Conservation (phyloP, 2,888 invertebrate genomes). For the Macrosiphum euphorbiae region DNA sequence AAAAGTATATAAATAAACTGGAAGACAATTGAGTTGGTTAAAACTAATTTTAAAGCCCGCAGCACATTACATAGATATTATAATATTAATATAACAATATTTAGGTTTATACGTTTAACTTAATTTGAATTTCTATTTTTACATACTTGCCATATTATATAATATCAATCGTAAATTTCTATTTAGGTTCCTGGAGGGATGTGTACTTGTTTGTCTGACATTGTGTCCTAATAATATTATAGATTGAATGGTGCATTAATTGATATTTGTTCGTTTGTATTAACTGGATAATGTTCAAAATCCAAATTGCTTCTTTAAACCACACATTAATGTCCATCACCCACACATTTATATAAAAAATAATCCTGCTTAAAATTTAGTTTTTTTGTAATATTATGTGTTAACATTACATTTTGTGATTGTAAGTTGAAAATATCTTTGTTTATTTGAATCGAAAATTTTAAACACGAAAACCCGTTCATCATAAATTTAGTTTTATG, state of each 20-base stretch:
- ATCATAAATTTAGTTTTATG: neutral
- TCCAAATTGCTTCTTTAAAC: neutral
- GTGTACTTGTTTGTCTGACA: neutral
- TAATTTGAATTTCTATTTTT: neutral
- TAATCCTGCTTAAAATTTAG: neutral
- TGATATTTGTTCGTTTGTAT: neutral
- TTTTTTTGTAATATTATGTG: neutral
- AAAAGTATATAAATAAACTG: neutral
- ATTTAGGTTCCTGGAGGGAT: neutral
- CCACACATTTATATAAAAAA: neutral
- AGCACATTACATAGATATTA: neutral
- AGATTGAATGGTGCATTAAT: accelerated
- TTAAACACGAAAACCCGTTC: neutral
- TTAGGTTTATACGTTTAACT: neutral
- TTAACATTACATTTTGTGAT: neutral
- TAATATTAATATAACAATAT: neutral
- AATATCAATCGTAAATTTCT: neutral
- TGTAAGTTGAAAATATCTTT: neutral
- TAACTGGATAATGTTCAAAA: neutral
- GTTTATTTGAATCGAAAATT: neutral
- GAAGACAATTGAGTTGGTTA: neutral
- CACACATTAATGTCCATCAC: neutral
- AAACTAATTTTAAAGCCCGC: neutral
- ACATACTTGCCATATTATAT: neutral
- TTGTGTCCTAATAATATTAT: neutral